These are phyloP conservation scores for Indicator maculatus DNA, from an alignment of 2,113 vertebrate species.

Conservation along the genomic window DNA sequence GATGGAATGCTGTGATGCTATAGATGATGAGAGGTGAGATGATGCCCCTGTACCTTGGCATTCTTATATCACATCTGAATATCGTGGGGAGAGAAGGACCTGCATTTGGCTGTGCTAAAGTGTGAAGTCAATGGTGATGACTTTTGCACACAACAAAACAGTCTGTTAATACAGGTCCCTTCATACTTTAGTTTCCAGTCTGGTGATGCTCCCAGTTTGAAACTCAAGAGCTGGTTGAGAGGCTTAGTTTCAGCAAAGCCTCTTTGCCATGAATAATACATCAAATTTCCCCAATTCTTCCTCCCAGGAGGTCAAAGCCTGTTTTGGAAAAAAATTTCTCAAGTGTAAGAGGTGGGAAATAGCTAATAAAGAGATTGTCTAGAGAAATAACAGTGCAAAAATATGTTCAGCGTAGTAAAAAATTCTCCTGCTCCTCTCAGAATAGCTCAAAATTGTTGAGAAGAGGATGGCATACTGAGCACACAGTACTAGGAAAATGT, in stretches of 20 bases:
- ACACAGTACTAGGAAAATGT: neutral
- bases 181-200: neutral
- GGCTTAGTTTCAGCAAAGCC: neutral
- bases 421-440: neutral
- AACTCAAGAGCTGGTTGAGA: neutral
- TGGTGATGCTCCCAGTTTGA: neutral
- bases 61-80: neutral
- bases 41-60: neutral
- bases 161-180: neutral
- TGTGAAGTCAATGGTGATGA: neutral
- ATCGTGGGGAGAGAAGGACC: neutral
- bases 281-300: neutral
- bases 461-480: neutral
- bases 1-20: fast-evolving
- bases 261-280: neutral
- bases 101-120: neutral
- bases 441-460: neutral
- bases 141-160: neutral
- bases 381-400: neutral
- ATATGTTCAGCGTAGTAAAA: neutral
- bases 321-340: neutral
- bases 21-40: neutral
- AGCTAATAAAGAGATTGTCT: neutral
- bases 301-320: neutral
- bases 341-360: neutral